Evolutionary conservation across 2,888 invertebrate species (phyloP).

Genomic region (Eudasyphora cyanicolor): DNA sequence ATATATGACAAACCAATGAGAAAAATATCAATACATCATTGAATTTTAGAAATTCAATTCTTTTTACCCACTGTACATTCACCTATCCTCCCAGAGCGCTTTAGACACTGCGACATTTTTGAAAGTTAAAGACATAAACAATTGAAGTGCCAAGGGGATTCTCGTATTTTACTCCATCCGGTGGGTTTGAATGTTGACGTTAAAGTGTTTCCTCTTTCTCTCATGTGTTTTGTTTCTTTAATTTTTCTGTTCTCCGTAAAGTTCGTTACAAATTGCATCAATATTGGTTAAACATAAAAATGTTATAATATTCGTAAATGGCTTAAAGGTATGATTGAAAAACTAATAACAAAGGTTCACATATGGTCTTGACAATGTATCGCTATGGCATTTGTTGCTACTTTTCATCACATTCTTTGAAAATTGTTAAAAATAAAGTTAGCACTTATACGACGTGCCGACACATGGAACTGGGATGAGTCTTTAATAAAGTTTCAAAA

Average conservation of each 20-base stretch:
- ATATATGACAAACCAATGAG: no score
- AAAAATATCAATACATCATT: no score
- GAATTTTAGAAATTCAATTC: no score
- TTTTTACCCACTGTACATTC: no score
- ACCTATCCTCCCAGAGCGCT: neutral
- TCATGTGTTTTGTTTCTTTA: neutral
- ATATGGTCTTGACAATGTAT: constrained; percentile 26
- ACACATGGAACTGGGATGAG: neutral
- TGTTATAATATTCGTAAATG: constrained; percentile 43
- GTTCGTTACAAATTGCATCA: constrained; percentile 26
- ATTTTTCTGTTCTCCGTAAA: neutral
- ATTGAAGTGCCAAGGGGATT: neutral
- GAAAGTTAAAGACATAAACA: neutral
- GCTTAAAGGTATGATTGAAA: constrained; percentile 47
- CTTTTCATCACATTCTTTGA: constrained; percentile 13
- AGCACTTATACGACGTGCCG: neutral
- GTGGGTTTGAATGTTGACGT: neutral
- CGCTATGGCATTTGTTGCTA: neutral
- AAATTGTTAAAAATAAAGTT: neutral
- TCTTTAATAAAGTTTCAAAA: neutral
- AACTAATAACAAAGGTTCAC: constrained; percentile 45
- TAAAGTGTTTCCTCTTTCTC: neutral
- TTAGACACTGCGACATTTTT: neutral
- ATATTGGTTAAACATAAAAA: constrained; percentile 47
- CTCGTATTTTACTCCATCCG: no score